Evolutionary conservation across 2,888 invertebrate species (phyloP).

Genomic region (Ernsta delagoae): DNA sequence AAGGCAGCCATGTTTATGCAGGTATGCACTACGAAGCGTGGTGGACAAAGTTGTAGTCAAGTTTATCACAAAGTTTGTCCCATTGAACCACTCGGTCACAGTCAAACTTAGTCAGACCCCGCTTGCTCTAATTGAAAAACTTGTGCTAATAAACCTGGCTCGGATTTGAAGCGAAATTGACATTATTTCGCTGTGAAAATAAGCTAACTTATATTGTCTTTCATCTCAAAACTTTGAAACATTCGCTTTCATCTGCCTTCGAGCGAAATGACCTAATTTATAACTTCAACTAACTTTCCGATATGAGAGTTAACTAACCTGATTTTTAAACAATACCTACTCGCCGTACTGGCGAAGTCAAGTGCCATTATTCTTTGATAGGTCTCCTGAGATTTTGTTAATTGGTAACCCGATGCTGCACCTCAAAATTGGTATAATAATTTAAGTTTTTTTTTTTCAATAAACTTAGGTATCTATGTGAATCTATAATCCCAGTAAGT

Average conservation of each 20-base stretch:
- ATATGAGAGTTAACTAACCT: conserved; percentile 22
- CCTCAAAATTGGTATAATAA: neutral
- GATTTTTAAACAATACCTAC: conserved; percentile 31
- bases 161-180: conserved; percentile 21
- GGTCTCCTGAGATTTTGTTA: neutral
- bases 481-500: too few relatives aligned
- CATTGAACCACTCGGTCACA: conserved; percentile 31
- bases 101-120: conserved; percentile 30
- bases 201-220: conserved; percentile 20
- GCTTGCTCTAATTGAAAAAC: conserved; percentile 36
- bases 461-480: too few relatives aligned
- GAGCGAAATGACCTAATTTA: conserved; percentile 20
- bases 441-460: too few relatives aligned
- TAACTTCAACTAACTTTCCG: conserved; percentile 22
- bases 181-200: conserved; percentile 18
- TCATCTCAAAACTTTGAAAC: conserved; percentile 11
- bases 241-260: conserved; percentile 12
- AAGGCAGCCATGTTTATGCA: conserved; percentile 1
- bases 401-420: conserved; percentile 12
- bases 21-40: neutral
- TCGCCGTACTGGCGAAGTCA: neutral
- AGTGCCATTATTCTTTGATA: conserved; percentile 18
- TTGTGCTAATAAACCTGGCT: conserved; percentile 36
- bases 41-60: conserved; percentile 28
- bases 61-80: conserved; percentile 31